A percentile compares a stretch with the other conserved stretches of the same genome.
phyloP scores from a whole-genome alignment of 2,113 vertebrate species.

The Opisthocomus hoazin region DNA sequence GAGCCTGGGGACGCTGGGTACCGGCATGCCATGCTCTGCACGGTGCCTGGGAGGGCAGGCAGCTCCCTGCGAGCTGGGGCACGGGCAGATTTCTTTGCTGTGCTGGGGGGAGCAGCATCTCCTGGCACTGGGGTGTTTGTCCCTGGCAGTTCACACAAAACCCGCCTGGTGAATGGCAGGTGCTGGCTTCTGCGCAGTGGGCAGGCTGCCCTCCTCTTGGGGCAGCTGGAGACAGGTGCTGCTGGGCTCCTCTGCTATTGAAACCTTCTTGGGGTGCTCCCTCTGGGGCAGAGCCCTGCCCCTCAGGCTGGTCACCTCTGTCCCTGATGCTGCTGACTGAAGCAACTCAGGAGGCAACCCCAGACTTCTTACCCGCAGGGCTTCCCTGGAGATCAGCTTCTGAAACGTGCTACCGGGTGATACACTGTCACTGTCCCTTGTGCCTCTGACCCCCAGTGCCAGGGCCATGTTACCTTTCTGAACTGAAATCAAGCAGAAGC shows the following conservation, averaged over 20 bases:
- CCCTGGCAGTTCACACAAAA: background rate
- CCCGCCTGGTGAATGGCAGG: background rate
- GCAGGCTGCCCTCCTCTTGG: background rate
- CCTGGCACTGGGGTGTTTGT: background rate
- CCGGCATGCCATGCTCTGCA: accelerated
- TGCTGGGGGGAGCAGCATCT: background rate
- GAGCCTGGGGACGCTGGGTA: background rate
- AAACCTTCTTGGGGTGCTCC: background rate
- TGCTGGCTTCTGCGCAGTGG: background rate
- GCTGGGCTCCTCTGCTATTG: accelerated
- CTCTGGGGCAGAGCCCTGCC: background rate
- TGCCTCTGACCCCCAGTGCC: background rate
- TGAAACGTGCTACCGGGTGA: background rate
- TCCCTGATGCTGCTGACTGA: background rate
- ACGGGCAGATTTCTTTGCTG: background rate
- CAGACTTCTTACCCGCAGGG: background rate
- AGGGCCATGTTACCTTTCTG: background rate
- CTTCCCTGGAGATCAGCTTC: background rate
- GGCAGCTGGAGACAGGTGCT: background rate
- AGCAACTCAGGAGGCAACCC: background rate
- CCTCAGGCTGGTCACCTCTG: background rate
- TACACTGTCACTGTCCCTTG: background rate
- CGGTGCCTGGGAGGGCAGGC: background rate
- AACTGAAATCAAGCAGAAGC: background rate
- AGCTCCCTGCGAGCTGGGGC: background rate